Evolutionary conservation across 2,888 invertebrate genomes (phyloP).

Genomic region (Morpho helenor): DNA sequence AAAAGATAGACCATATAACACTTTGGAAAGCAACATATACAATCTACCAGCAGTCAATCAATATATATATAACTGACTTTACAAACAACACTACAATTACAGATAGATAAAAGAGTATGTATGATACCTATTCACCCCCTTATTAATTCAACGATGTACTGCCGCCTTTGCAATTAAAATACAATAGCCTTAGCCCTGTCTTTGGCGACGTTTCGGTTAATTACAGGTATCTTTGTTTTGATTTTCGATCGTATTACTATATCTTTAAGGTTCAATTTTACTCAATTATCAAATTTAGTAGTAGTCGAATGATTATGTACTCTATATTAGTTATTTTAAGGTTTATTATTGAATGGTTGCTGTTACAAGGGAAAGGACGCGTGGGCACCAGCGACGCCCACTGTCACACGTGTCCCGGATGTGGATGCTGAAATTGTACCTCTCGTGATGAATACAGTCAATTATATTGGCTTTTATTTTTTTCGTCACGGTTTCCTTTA

Average conservation of each 20-base stretch:
- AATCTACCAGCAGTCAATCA: too few species aligned
- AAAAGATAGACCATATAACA: too few species aligned
- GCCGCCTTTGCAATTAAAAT: slow-evolving; percentile 31
- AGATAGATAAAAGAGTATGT: background rate
- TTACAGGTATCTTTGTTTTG: slow-evolving; percentile 5
- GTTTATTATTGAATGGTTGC: background rate
- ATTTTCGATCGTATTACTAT: slow-evolving; percentile 2
- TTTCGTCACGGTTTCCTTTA: too few species aligned
- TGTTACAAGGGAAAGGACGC: slow-evolving; percentile 16
- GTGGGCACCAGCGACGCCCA: slow-evolving; percentile 31
- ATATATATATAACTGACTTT: too few species aligned
- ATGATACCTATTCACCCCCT: slow-evolving; percentile 1
- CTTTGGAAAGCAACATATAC: too few species aligned
- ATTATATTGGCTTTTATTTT: slow-evolving; percentile 44
- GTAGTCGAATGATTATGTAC: background rate
- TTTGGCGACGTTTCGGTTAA: slow-evolving; percentile 15
- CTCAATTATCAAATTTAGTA: background rate
- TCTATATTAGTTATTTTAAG: background rate
- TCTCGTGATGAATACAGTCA: slow-evolving; percentile 57
- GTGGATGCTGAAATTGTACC: slow-evolving; percentile 28
- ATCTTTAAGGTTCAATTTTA: background rate
- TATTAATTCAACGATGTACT: slow-evolving; percentile 9
- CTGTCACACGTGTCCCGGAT: slow-evolving; percentile 47
- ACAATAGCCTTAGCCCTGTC: slow-evolving; percentile 29
- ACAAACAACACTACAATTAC: too few species aligned